phyloP scores from a whole-genome alignment of 2,888 invertebrate genomes.

The Lottia gigantea region DNA sequence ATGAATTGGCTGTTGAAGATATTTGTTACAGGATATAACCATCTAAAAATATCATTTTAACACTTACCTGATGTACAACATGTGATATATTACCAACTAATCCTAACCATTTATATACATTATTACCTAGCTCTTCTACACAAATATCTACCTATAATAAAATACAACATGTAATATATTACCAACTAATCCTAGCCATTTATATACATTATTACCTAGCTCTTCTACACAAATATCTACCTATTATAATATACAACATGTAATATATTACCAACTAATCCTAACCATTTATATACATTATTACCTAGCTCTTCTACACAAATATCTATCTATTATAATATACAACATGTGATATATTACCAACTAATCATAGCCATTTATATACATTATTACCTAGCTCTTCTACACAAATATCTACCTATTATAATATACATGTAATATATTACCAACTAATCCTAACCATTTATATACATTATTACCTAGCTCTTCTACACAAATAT shows the following conservation, averaged over 20 bases:
- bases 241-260: slow-evolving; percentile 68
- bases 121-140: slow-evolving; percentile 93
- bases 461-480: slow-evolving; percentile 86
- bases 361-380: slow-evolving; percentile 83
- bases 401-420: slow-evolving; percentile 89
- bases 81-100: slow-evolving; percentile 87
- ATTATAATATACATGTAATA: slow-evolving; percentile 67
- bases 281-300: slow-evolving; percentile 82
- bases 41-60: neutral
- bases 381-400: slow-evolving; percentile 91
- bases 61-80: slow-evolving; percentile 76
- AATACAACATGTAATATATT: slow-evolving; percentile 9
- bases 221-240: slow-evolving; percentile 91
- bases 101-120: slow-evolving; percentile 81
- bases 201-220: slow-evolving; percentile 87
- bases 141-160: slow-evolving; percentile 80
- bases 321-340: slow-evolving; percentile 79
- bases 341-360: slow-evolving; percentile 76
- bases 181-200: slow-evolving; percentile 84
- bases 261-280: slow-evolving; percentile 88
- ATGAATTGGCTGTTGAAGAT: too few species aligned
- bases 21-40: too few species aligned
- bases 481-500: slow-evolving; percentile 89
- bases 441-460: slow-evolving; percentile 87
- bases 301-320: slow-evolving; percentile 92